phyloP scores from a whole-genome alignment of 53 echinoderm and acorn worm species.

The Luidia sarsii region DNA sequence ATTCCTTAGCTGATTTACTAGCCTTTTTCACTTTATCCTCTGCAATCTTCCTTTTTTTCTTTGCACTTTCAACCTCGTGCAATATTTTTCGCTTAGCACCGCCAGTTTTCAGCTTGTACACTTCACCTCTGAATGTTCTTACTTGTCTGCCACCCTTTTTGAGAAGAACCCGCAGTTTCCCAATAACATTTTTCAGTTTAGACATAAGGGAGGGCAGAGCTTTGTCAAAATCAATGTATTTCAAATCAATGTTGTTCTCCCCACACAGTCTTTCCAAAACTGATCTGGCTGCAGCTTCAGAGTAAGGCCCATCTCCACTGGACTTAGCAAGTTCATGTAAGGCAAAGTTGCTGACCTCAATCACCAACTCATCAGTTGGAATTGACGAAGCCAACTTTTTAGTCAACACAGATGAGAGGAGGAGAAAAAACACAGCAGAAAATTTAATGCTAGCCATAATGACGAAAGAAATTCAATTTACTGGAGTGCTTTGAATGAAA shows the following conservation, averaged over 20 bases:
- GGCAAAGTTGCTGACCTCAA: conserved; percentile 9
- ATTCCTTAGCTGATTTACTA: neutral
- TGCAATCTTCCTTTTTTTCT: conserved; percentile 23
- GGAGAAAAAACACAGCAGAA: neutral
- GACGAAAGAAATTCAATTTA: too few relatives aligned
- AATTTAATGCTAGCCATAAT: conserved; percentile 4
- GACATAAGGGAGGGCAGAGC: neutral
- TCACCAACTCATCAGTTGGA: conserved; percentile 9
- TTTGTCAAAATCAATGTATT: neutral
- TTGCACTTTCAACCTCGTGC: conserved; percentile 13
- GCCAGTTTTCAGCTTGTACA: neutral
- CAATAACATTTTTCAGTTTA: conserved; percentile 12
- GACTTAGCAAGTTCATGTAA: conserved; percentile 12
- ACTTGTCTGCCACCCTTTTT: conserved; percentile 23
- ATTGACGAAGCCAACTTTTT: neutral
- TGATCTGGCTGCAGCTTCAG: conserved; percentile 5
- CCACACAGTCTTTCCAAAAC: conserved; percentile 5
- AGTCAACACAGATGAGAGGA: conserved; percentile 6
- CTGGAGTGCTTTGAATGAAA: too few relatives aligned
- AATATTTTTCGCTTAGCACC: conserved; percentile 20
- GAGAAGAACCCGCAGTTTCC: neutral
- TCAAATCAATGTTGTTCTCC: neutral
- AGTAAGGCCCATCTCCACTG: neutral
- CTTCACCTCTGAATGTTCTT: neutral
- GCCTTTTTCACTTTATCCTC: conserved; percentile 9